A percentile compares a stretch with the other conserved stretches of the same genome.
phyloP scores from a whole-genome alignment of 2,797 vertebrate genomes.

The Thripadectes ignobilis region DNA sequence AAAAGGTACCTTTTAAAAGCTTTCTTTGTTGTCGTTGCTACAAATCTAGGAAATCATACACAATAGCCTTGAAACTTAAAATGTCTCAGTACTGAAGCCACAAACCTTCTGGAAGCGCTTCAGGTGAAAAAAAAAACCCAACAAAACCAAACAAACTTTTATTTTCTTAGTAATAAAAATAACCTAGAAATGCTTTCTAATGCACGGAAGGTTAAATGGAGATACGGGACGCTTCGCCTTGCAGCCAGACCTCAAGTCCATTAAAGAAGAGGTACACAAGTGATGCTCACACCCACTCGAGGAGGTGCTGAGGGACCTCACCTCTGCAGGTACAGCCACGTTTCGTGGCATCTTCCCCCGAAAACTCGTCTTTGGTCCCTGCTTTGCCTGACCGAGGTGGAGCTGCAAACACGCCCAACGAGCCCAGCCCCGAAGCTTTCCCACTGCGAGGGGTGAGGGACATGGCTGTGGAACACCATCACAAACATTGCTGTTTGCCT shows the following conservation, averaged over 20 bases:
- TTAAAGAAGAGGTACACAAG: conserved; percentile 32
- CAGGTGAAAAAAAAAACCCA: background rate
- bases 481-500: conserved; percentile 31
- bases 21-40: conserved; percentile 15
- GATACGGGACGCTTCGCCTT: background rate
- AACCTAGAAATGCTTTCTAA: conserved; percentile 34
- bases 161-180: conserved; percentile 10
- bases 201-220: background rate
- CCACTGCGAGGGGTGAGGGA: background rate
- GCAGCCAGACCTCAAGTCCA: conserved; percentile 18
- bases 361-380: background rate
- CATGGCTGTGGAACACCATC: background rate
- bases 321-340: background rate
- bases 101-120: conserved; percentile 21
- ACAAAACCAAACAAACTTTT: background rate
- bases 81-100: conserved; percentile 20
- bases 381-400: background rate
- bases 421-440: background rate
- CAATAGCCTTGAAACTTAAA: conserved; percentile 47
- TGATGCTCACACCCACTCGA: background rate
- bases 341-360: background rate
- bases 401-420: background rate
- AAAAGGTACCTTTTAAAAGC: conserved; percentile 59
- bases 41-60: conserved; percentile 42
- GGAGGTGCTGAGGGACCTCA: background rate